These are phyloP conservation scores for Abscondita cerata DNA, from an alignment of 2,888 invertebrate genomes.

Conservation along the genomic window DNA sequence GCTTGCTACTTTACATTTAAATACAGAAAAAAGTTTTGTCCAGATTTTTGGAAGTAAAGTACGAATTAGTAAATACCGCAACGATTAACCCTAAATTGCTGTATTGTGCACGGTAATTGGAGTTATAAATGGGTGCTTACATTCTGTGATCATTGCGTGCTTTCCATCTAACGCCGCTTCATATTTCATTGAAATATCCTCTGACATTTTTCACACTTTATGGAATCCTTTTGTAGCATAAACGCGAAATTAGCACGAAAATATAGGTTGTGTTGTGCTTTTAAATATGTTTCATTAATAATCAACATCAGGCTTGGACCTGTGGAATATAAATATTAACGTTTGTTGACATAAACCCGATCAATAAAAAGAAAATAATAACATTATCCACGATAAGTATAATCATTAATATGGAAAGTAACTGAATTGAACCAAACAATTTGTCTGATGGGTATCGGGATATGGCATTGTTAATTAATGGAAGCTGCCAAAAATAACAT, in stretches of 20 bases:
- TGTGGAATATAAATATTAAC: neutral
- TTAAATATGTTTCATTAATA: slow-evolving; percentile 8
- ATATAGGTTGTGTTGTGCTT: neutral
- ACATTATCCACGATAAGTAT: too few relatives aligned
- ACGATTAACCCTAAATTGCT: too few relatives aligned
- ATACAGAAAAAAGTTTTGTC: too few relatives aligned
- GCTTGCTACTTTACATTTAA: too few relatives aligned
- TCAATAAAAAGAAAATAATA: too few relatives aligned
- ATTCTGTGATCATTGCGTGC: too few relatives aligned
- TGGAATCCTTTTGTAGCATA: slow-evolving; percentile 29
- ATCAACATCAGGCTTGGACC: neutral
- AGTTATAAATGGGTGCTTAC: too few relatives aligned
- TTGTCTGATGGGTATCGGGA: slow-evolving; percentile 5
- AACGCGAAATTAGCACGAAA: slow-evolving; percentile 17
- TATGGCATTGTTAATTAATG: slow-evolving; percentile 28
- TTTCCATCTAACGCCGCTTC: slow-evolving; percentile 29
- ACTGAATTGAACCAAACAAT: neutral
- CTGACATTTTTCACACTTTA: slow-evolving; percentile 32
- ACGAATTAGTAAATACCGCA: too few relatives aligned
- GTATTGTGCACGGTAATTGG: too few relatives aligned
- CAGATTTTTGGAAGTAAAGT: too few relatives aligned
- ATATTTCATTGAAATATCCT: slow-evolving; percentile 31
- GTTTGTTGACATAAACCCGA: too few relatives aligned
- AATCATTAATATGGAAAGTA: too few relatives aligned
- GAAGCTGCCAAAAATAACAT: slow-evolving; percentile 32